phyloP scores from a whole-genome alignment of 2,888 invertebrate species.

The Atherix ibis region DNA sequence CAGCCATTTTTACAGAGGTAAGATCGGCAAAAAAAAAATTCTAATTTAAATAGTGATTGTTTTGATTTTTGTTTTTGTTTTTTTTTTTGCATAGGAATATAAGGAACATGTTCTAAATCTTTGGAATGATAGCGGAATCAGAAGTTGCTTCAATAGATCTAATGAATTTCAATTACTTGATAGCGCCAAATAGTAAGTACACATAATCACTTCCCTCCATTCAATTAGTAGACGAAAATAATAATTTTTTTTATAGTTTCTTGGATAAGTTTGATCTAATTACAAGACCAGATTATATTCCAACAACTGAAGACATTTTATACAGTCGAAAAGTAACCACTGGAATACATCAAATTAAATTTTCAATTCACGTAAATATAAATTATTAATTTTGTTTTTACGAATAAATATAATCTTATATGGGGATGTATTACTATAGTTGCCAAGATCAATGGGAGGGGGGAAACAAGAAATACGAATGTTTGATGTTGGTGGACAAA shows the following conservation, averaged over 20 bases:
- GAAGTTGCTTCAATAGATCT: conserved; percentile 49
- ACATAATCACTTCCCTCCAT: not conserved
- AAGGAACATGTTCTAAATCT: conserved; percentile 47
- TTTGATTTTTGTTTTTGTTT: conserved; percentile 6
- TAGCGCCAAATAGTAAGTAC: conserved; percentile 65
- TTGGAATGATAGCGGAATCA: conserved; percentile 57
- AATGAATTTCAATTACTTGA: conserved; percentile 68
- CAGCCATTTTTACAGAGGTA: conserved; percentile 39
- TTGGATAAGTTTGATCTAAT: conserved; percentile 53
- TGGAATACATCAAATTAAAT: conserved; percentile 59
- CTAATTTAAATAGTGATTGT: no score
- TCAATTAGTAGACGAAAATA: not conserved
- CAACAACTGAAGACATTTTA: conserved; percentile 60
- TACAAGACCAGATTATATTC: conserved; percentile 46
- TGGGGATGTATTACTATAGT: conserved; percentile 20
- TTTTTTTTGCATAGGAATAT: conserved; percentile 42
- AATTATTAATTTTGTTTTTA: not conserved
- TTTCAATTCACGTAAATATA: conserved; percentile 41
- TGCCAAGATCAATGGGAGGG: conserved; percentile 52
- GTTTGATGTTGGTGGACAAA: conserved; percentile 73
- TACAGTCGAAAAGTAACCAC: conserved; percentile 58
- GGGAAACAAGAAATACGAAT: conserved; percentile 60
- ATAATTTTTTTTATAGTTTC: conserved; percentile 41
- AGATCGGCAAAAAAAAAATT: not conserved
- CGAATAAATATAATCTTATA: conserved; percentile 1